A percentile compares a stretch with the other conserved stretches of the same genome.
Conservation (phyloP, 2,797 vertebrate genomes). For the Naso thynnoides region DNA sequence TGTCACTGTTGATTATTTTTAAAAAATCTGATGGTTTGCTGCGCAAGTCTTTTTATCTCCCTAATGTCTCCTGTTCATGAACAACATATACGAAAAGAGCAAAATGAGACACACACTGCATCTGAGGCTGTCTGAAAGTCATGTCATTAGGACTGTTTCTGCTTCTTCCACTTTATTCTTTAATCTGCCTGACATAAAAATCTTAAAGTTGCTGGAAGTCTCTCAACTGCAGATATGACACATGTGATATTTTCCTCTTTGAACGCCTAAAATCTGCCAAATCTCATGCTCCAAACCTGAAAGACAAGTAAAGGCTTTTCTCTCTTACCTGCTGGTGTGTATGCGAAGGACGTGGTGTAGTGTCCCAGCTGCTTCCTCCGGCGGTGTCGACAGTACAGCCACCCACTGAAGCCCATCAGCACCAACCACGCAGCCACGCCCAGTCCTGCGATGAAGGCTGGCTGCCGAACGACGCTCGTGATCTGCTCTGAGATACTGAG, state of each 20-base stretch:
- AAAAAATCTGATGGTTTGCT: constrained; percentile 36
- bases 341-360: constrained; percentile 96
- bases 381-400: constrained; percentile 86
- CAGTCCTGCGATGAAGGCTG: constrained; percentile 95
- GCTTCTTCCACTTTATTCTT: constrained; percentile 12
- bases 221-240: neutral
- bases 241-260: constrained; percentile 8
- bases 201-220: neutral
- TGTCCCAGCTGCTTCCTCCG: constrained; percentile 95
- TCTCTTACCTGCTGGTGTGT: constrained; percentile 90
- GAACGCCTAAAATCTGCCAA: constrained; percentile 7
- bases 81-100: constrained; percentile 18
- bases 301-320: neutral
- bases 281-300: constrained; percentile 1
- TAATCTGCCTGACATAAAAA: constrained; percentile 6
- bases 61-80: neutral
- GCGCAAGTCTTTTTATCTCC: constrained; percentile 1
- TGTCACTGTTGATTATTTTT: constrained; percentile 41
- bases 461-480: constrained; percentile 91
- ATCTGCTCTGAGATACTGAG: constrained; percentile 94
- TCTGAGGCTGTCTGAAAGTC: constrained; percentile 19
- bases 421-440: constrained; percentile 93
- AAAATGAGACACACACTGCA: constrained; percentile 26
- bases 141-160: neutral
- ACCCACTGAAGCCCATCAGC: constrained; percentile 84